Evolutionary conservation across 2,888 invertebrate species (phyloP).

Genomic region (Odontothrips loti): DNA sequence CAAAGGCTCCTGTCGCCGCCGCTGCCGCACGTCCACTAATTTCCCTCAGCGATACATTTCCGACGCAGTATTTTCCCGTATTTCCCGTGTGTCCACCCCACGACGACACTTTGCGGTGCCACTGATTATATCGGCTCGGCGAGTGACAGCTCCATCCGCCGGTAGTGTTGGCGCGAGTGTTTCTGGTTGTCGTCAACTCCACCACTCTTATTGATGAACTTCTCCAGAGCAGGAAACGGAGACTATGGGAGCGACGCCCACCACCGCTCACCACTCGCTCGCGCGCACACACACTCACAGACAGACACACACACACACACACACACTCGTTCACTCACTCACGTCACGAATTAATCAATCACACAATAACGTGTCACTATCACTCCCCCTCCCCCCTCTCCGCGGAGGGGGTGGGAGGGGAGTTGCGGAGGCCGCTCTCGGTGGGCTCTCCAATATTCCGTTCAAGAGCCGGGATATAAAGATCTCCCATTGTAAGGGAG

Average conservation of each 20-base stretch:
- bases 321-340: neutral
- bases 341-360: conserved; percentile 23
- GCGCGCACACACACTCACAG: neutral
- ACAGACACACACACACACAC: neutral
- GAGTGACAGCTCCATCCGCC: too few relatives aligned
- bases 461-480: conserved; percentile 18
- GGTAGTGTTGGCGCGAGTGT: neutral
- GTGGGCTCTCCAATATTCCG: conserved; percentile 13
- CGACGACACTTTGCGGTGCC: too few relatives aligned
- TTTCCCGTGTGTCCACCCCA: too few relatives aligned
- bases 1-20: too few relatives aligned
- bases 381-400: neutral
- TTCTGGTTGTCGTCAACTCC: neutral
- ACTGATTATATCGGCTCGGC: too few relatives aligned
- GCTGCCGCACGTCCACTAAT: too few relatives aligned
- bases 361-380: conserved; percentile 26
- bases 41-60: too few relatives aligned
- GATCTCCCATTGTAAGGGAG: conserved; percentile 13
- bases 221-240: neutral
- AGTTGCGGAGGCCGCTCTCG: neutral
- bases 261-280: neutral
- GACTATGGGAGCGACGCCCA: neutral
- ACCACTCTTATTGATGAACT: neutral
- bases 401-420: neutral
- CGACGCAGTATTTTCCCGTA: too few relatives aligned